Base-by-base conservation (phyloP, 2,797 vertebrate species). In the Heteromormyrus szaboi region DNA sequence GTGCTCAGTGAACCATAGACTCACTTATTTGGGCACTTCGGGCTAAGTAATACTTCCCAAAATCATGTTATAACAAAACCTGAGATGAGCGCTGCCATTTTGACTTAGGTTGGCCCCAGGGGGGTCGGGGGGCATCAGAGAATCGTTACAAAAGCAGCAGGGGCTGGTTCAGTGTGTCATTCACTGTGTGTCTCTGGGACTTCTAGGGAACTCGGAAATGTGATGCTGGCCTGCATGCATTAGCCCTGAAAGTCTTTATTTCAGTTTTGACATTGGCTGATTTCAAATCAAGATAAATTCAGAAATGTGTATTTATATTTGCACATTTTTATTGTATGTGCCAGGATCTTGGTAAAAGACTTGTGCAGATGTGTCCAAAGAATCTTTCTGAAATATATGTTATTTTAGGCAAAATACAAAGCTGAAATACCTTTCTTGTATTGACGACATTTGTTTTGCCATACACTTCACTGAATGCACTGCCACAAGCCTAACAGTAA, bases 11-110 rank as follows among this genome's bases (percentile, higher is more conserved):
- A 85, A 85, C 46, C 44, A 85, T 83, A 7, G 9, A 83, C 37
- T 44, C n/a, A 83, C 37, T 11, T 83, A 51, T 51, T 85, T 81
- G 41, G 41, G 7, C 41, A n/a, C 76, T 81, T 81, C 17, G 6
- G 72, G 76, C 37, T 46, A 46, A 46, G 37, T 81, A 46, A 44
- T 48, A 85, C 81, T 25, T 51, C 48, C 81, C 12, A 0, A 50
- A 85, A 51, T 85, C n/a, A 85, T 51, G 41, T 9, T 48, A 48
- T 48, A 48, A 44, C 79, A n/a, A 48, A 84, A 84, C 41, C 44
- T 51, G 12, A 51, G n/a, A 46, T 85, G 81, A 51, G 46, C 44
- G 81, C 81, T 85, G 46, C 81, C 81, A 85, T 85, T 85, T 85
- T 50, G 81, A 51, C 81, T 50, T 46, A 85, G 44, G 81, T 85